Evolutionary conservation across 2,797 vertebrate genomes (phyloP), one percentile per base, ranked within the genome.

Genomic region (Craterocephalus amniculus): DNA sequence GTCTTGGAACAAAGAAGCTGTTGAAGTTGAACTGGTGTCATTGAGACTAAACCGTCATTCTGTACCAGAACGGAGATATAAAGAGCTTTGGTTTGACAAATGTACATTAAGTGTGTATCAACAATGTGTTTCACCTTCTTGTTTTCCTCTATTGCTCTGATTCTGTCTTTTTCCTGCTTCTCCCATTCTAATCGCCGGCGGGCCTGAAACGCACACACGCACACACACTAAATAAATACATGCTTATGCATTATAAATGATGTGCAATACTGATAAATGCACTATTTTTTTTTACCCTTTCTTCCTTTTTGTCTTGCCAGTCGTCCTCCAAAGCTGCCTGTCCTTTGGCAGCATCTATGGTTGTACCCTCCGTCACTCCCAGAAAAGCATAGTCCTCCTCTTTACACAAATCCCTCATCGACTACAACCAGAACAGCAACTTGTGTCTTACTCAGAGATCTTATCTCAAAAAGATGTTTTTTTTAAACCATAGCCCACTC

Each of bases 301-400:
- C 91, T 12, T 91, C 86, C 27, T 70, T 82, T 8, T 45, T 69
- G 5, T 78, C 66, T n/a, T 36, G 70, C 74, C 64, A 70, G 22
- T 89, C 62, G 0, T 84, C 83, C 22, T 87, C 78, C 6, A 38
- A 34, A 54, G 27, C 32, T 11, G 1, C 45, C 0, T 11, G 35
- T 63, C 61, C 73, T 27, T 81, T 68, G 0, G 18, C 12, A 0
- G 20, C 9, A 26, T 57, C 54, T 38, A 62, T 27, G 2, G 22
- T 27, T 1, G 0, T 43, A 14, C 58, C 48, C 38, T 69, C 68
- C 24, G 74, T 48, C 8, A 1, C 60, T 63, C 70, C 90, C 76
- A 94, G 81, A 76, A 95, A 94, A 0, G 27, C 70, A 8, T 93
- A 94, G 77, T 95, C 93, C 57, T 94, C 94, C 74, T 94, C 93